Conservation (phyloP, 1,140 invertebrate species). For the Ceratosolen solmsi region DNA sequence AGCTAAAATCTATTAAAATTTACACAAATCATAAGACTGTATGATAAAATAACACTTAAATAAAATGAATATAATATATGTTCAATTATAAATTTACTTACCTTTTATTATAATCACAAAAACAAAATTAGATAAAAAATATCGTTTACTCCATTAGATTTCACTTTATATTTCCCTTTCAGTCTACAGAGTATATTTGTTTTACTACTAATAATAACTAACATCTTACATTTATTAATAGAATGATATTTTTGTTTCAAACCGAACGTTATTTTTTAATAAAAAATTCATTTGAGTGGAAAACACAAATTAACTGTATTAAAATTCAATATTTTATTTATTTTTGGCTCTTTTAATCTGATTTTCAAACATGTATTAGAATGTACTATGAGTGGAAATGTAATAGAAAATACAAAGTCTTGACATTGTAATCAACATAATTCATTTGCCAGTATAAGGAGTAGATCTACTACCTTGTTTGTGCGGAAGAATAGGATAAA, state of each 20-base stretch:
- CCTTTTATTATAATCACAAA: not conserved
- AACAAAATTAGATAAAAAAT: not conserved
- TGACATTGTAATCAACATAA: constrained; percentile 3
- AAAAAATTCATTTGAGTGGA: too few species aligned
- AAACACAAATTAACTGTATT: too few species aligned
- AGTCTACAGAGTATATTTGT: too few species aligned
- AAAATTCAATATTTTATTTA: not conserved
- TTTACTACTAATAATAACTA: too few species aligned
- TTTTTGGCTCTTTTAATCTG: not conserved
- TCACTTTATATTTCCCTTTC: not conserved
- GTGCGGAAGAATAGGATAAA: too few species aligned
- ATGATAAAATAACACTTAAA: not conserved
- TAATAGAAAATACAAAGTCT: not conserved
- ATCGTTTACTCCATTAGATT: not conserved
- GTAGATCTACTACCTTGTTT: not conserved
- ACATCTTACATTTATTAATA: too few species aligned
- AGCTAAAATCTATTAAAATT: too few species aligned
- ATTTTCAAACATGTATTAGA: not conserved
- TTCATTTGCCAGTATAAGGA: not conserved
- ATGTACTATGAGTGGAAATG: not conserved
- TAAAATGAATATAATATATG: not conserved
- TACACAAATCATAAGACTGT: too few species aligned
- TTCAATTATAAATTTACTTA: constrained; percentile 21
- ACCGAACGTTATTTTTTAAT: too few species aligned
- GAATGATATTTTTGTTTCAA: too few species aligned